Evolutionary conservation across 2,113 vertebrate species (phyloP).

Genomic region (Elanus axillaris): DNA sequence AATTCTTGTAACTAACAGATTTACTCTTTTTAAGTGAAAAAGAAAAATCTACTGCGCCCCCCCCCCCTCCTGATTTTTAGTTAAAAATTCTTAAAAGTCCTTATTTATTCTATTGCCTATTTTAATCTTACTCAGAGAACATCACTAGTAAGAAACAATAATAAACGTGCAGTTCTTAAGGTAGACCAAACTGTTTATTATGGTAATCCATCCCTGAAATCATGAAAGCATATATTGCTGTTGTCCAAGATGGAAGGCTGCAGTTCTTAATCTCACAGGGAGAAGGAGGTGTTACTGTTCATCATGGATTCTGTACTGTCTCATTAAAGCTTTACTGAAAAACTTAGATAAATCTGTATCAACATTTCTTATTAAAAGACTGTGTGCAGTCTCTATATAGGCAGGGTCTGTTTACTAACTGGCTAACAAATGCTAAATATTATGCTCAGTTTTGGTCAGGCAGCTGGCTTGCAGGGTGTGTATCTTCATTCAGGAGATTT

Average conservation of each 20-base stretch:
- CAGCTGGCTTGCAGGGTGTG: not conserved
- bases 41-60: not conserved
- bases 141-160: not conserved
- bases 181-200: not conserved
- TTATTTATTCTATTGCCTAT: not conserved
- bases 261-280: not conserved
- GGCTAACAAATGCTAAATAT: not conserved
- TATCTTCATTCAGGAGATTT: not conserved
- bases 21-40: not conserved
- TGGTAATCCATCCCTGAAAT: not conserved
- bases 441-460: not conserved
- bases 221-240: not conserved
- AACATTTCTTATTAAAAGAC: not conserved
- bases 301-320: not conserved
- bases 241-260: not conserved
- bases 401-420: not conserved
- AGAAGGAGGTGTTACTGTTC: not conserved
- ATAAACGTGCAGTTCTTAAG: not conserved
- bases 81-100: not conserved
- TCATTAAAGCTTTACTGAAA: not conserved
- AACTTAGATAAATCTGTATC: not conserved
- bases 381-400: fast-evolving
- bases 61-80: not conserved
- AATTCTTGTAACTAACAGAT: not conserved
- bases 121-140: not conserved